Evolutionary conservation across 2,113 vertebrate genomes (phyloP), one percentile per base, ranked within the genome.

Genomic region (Erythrocercus mccallii): DNA sequence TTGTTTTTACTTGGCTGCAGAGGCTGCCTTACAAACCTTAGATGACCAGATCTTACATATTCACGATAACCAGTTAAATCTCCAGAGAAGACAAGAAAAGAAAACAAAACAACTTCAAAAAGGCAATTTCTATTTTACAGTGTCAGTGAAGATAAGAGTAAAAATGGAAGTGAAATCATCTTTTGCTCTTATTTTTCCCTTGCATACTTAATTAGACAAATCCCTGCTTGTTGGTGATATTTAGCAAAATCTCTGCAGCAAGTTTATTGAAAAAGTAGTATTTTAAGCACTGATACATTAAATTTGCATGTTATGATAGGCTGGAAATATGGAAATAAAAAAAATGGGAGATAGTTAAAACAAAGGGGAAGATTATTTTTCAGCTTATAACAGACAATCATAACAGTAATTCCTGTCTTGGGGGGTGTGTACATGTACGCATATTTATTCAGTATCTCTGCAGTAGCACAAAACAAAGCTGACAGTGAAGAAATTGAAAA

Each of bases 371-470:
- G 12, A 86, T 45, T 81, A 65, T 48, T 82, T 90, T 82, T 69
- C 50, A 80, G 18, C 5, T 88, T 70, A 12, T 24, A 94, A 57
- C 0, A 6, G 60, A 61, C 35, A 87, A 42, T 4, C 13, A 4
- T 25, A 85, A 85, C 8, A 82, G 40, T 27, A 80, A 92, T 72
- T 73, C 47, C n/a, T 50, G 18, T 23, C 81, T 50, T 61, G 50
- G 27, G 13, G 7, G 40, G 15, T 1, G 0, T 31, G 48, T 66
- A 27, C 22, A 44, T 31, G 23, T 23, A 42, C 18, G 5, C 2
- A 8, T 53, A 76, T 61, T 82, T 77, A 53, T 79, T 94, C 85
- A 57, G 14, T 58, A 77, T 12, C 7, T 89, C 58, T 65, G 17
- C 23, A 65, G 22, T 23, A 76, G 15, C 28, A 80, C 2, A 10